Conservation (phyloP, 2,113 vertebrate species). For the Chelonoidis abingdonii region DNA sequence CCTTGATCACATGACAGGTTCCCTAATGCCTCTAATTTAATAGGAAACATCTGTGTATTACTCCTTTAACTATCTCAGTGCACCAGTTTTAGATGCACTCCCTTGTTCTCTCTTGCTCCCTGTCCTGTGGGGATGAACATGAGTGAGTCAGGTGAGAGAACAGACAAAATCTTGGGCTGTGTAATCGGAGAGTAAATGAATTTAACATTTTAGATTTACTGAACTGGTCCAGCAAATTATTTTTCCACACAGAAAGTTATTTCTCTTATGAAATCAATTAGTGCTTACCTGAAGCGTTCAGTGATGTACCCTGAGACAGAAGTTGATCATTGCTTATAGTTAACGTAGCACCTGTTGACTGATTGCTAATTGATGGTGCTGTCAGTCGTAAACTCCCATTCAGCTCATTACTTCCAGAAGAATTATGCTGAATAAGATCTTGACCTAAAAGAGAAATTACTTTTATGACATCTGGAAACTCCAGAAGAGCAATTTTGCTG, state of each 20-base stretch:
- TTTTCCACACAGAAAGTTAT: background rate
- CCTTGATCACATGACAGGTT: background rate
- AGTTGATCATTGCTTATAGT: constrained; percentile 89
- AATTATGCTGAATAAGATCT: constrained; percentile 85
- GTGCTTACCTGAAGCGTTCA: constrained; percentile 69
- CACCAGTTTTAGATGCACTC: background rate
- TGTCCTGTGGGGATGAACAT: background rate
- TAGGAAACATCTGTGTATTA: background rate
- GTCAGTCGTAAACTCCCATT: constrained; percentile 83
- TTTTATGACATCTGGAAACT: background rate
- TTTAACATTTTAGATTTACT: background rate
- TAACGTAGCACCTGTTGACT: constrained; percentile 79
- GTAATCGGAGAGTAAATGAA: background rate
- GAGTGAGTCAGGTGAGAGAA: background rate
- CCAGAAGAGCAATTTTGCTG: background rate
- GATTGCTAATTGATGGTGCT: constrained; percentile 76
- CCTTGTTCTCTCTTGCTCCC: background rate
- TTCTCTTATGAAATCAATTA: background rate
- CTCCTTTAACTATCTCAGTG: background rate
- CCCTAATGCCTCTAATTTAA: background rate
- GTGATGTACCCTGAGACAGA: constrained; percentile 82
- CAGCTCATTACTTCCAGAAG: constrained; percentile 78
- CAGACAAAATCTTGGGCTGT: background rate
- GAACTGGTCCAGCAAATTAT: accelerated
- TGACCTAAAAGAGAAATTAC: constrained; percentile 79